Evolutionary conservation across 2,797 vertebrate genomes (phyloP), one percentile per base, ranked within the genome.

Genomic region (Gymnoscopelus microlampas): DNA sequence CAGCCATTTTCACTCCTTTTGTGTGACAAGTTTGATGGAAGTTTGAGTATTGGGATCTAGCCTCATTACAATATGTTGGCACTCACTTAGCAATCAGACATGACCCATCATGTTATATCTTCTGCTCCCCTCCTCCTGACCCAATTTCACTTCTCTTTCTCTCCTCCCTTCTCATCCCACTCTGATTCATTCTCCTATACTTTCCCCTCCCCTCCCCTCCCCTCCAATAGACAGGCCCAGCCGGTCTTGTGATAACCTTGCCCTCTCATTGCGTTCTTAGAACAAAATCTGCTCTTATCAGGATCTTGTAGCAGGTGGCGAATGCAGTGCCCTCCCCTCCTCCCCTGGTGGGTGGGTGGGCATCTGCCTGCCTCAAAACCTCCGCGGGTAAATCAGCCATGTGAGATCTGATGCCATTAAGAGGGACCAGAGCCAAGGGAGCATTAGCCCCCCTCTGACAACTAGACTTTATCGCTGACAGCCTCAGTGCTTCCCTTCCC

Each of bases 221-320:
- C 57, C 60, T 49, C 29, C 78, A 70, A 77, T 11, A 65, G 76
- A 70, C 75, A 78, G 79, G 80, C 55, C 32, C 76, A 80, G 79
- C 80, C 73, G 53, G 86, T 83, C 82, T 85, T 88, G 83, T 80
- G 91, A 92, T 92, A 92, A 93, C 91, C 91, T 92, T 92, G 88
- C 87, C 89, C 91, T 89, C 91, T 90, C 92, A 92, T 92, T 93
- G 90, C 86, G 13, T 89, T 85, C 89, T 88, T 70, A 85, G 90
- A 89, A 92, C 91, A 91, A 93, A 93, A 90, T 92, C 88, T 91
- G 82, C 85, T 86, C 87, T 92, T 91, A 92, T 93, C 91, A 63
- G 86, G 84, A 88, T 91, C 90, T 91, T 92, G 88, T 90, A 91
- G 85, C 81, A 85, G 82, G 76, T 85, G 76, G 88, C 85, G 86